A percentile compares a stretch with the other conserved stretches of the same genome.
Conservation (phyloP, 30 jellyfish, hydroid and myxozoan genomes). For the Pseudorhiza aurosa region DNA sequence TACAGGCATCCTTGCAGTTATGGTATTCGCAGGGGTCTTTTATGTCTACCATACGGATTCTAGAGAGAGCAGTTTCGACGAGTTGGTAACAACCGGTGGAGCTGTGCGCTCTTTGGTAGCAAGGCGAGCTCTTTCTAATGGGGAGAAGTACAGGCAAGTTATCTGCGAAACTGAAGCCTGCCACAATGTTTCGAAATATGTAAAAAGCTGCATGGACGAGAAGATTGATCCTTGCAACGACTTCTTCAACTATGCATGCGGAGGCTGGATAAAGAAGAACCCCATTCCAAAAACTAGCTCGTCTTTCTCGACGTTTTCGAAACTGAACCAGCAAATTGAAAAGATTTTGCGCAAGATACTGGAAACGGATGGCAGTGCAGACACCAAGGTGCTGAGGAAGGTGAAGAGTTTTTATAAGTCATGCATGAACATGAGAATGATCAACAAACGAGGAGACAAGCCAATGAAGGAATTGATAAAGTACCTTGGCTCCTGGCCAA, state of each 20-base stretch:
- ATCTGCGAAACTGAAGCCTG: conserved; percentile 82
- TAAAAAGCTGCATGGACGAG: conserved; percentile 73
- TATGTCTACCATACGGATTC: conserved; percentile 82
- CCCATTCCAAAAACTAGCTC: conserved; percentile 98
- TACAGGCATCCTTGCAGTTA: conserved; percentile 71
- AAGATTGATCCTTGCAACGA: conserved; percentile 84
- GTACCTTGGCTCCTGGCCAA: conserved; percentile 90
- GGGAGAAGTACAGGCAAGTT: conserved; percentile 35
- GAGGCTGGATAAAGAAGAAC: conserved; percentile 92
- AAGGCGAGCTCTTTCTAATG: conserved; percentile 28
- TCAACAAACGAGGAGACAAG: conserved; percentile 65
- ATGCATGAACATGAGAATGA: conserved; percentile 78
- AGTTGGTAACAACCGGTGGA: conserved; percentile 95
- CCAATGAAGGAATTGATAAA: conserved; percentile 84
- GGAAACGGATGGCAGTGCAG: conserved; percentile 48
- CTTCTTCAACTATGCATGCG: conserved; percentile 95
- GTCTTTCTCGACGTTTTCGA: conserved; percentile 91
- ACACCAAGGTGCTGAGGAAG: conserved; percentile 65
- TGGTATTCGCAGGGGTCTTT: conserved; percentile 73
- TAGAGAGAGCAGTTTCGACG: conserved; percentile 87
- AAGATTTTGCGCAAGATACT: conserved; percentile 74
- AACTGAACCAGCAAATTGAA: conserved; percentile 91
- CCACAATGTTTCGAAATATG: conserved; percentile 65
- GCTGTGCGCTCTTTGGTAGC: conserved; percentile 81
- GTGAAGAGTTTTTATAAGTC: conserved; percentile 84